Conservation (phyloP, 2,113 vertebrate genomes). For the Romanogobio albipinnatus region DNA sequence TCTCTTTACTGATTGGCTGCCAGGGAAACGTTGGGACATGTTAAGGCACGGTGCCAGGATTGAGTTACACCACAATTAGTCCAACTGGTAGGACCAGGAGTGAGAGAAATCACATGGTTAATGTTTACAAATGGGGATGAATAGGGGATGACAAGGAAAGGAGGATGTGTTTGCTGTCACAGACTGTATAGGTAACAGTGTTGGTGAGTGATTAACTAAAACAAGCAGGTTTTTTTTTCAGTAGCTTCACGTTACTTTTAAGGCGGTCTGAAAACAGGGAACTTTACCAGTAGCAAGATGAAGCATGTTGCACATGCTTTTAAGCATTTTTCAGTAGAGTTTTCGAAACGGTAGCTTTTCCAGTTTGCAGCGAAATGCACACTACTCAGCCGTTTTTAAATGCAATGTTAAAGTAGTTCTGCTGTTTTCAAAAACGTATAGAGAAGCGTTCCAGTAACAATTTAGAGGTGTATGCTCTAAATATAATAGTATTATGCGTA, state of each 20-base stretch:
- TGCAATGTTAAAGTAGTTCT: not conserved
- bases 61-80: conserved; percentile 42
- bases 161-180: conserved; percentile 16
- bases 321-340: not conserved
- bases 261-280: not conserved
- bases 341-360: not conserved
- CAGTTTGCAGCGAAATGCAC: not conserved
- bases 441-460: too few relatives aligned
- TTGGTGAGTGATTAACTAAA: not conserved
- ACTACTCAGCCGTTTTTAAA: not conserved
- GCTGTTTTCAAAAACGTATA: too few relatives aligned
- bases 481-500: not conserved
- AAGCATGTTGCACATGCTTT: not conserved
- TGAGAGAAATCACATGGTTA: conserved; percentile 8
- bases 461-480: too few relatives aligned
- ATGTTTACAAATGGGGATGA: conserved; percentile 25
- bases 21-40: conserved; percentile 9
- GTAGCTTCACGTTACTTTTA: not conserved
- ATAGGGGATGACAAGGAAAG: conserved; percentile 32
- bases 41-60: conserved; percentile 1
- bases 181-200: conserved; percentile 1
- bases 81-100: not conserved
- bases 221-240: not conserved
- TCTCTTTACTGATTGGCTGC: not conserved
- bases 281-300: not conserved